Base-by-base conservation (phyloP, 2,113 vertebrate genomes). In the Menidia beryllina region DNA sequence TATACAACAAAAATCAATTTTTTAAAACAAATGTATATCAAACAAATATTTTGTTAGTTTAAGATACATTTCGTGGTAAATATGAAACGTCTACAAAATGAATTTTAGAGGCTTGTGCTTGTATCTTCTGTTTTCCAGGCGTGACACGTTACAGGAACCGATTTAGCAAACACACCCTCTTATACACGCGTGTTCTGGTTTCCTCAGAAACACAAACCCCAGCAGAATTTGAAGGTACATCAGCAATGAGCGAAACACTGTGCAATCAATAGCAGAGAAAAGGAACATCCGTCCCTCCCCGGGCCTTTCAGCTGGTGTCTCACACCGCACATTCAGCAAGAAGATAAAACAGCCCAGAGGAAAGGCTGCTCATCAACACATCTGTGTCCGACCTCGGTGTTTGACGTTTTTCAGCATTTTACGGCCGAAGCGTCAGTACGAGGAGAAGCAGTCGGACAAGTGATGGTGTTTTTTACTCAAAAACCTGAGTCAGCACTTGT, bases 161-260 rank as follows among this genome's bases (percentile, higher is more conserved):
- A 30, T 12, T 24, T 4, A 26, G 13, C 58, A 64, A 23, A 34
- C 1, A 48, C n/a, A 12, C 8, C 11, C 9, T 10, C 38, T 17
- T 36, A 30, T 17, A 14, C 15, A 19, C 45, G 36, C 60, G 34
- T 19, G 12, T 23, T 38, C 38, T 43, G 12, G 36, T 66, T 81
- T 79, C 67, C 66, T 51, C 52, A 50, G 38, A 88, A 88, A 69
- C 79, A 72, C 57, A 51, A 58, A 72, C 27, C 55, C 39, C 62
- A 86, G 85, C 79, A 69, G 27, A 86, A 81, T 89, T 82, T 39
- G 1, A 47, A 75, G 34, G 69, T 34, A 81, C 82, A 85, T 85
- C 85, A 88, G 83, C 88, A 85, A 41, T 47, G 73, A 83, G 75
- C 84, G n/a, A 76, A 85, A 85, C 51, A 38, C 71, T 25, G 43